These are phyloP conservation scores for Gopherus flavomarginatus DNA, from an alignment of 2,113 vertebrate genomes.

Conservation along the genomic window DNA sequence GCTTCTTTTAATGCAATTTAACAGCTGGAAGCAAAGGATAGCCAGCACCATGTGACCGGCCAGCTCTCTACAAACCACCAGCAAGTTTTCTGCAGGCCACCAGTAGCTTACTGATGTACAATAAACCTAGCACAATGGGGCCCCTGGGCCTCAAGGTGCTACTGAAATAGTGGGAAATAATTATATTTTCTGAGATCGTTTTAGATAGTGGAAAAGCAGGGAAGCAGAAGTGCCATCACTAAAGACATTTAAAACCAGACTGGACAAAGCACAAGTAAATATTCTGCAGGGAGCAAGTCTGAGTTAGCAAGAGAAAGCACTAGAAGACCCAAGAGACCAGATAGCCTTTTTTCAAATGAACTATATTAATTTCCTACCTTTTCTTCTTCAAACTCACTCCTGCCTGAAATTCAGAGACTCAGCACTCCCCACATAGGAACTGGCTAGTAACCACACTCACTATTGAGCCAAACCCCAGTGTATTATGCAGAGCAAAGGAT, in stretches of 20 bases:
- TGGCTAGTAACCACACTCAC: not conserved
- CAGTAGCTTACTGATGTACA: not conserved
- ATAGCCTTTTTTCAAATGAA: not conserved
- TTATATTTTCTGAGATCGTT: not conserved
- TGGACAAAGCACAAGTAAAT: slow-evolving; percentile 8
- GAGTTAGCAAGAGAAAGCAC: slow-evolving; percentile 1
- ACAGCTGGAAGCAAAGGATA: slow-evolving; percentile 39
- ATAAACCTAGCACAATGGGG: slow-evolving; percentile 62
- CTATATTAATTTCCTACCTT: not conserved
- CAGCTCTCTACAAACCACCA: slow-evolving; percentile 22
- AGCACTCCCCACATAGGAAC: not conserved
- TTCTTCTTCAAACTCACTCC: not conserved
- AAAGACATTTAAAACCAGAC: slow-evolving; percentile 11
- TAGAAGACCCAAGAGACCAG: not conserved
- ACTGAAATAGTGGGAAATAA: not conserved
- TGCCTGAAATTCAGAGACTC: not conserved
- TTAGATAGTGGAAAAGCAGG: not conserved
- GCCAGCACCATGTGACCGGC: not conserved
- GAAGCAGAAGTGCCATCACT: not conserved
- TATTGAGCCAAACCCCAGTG: not conserved
- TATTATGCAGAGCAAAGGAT: not conserved
- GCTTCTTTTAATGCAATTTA: not conserved
- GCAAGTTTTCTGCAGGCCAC: not conserved
- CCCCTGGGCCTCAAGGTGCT: not conserved
- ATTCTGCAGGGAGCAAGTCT: not conserved